These are phyloP conservation scores for Luidia sarsii DNA, from an alignment of 53 echinoderm and acorn worm genomes.

Conservation along the genomic window DNA sequence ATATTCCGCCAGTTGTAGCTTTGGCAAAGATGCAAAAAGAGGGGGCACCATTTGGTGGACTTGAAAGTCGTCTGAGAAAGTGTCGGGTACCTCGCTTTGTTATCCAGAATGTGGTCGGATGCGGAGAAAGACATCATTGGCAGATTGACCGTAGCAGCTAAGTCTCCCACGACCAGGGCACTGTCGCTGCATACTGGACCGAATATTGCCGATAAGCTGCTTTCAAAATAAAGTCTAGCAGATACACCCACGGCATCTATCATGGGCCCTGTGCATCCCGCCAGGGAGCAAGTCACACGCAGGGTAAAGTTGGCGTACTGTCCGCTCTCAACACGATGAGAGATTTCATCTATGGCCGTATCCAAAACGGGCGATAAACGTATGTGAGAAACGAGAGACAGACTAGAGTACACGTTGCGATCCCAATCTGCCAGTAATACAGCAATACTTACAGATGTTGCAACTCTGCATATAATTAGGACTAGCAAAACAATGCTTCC, in stretches of 20 bases:
- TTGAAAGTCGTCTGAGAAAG: no score
- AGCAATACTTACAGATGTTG: not conserved
- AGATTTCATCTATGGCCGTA: constrained; percentile 75
- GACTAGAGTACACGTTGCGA: no score
- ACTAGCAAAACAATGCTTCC: not conserved
- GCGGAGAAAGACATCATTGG: constrained; percentile 61
- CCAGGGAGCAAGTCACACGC: not conserved
- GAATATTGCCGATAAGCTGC: constrained; percentile 60
- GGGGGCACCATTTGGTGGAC: no score
- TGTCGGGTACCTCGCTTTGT: constrained; percentile 36
- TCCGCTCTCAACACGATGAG: constrained; percentile 41
- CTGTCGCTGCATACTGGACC: constrained; percentile 77
- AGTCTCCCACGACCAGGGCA: constrained; percentile 65
- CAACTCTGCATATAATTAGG: not conserved
- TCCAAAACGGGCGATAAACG: constrained; percentile 64
- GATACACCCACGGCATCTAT: constrained; percentile 4
- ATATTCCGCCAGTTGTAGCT: no score
- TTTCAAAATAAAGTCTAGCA: constrained; percentile 32
- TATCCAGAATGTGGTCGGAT: constrained; percentile 31
- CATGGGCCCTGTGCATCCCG: constrained; percentile 5
- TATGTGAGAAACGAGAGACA: not conserved
- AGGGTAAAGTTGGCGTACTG: constrained; percentile 74
- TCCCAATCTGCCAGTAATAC: not conserved
- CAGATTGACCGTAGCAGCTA: constrained; percentile 71
- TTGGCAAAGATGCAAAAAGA: no score